Conservation (phyloP, 2,888 invertebrate species). For the Lycaena phlaeas region DNA sequence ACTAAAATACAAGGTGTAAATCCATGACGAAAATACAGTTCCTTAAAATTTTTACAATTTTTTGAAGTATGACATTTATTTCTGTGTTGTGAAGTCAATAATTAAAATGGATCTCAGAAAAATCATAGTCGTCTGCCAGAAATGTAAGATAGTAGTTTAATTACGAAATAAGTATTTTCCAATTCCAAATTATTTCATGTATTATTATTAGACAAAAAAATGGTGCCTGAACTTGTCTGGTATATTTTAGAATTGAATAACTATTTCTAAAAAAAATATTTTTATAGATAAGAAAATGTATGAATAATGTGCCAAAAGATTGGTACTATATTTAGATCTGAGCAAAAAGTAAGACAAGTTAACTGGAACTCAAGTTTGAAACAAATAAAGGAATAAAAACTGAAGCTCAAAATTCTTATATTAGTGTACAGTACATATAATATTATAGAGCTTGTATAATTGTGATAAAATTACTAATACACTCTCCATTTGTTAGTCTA, state of each 20-base stretch:
- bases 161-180: background rate
- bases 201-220: background rate
- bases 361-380: no score
- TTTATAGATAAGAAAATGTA: no score
- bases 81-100: background rate
- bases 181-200: background rate
- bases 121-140: conserved; percentile 1
- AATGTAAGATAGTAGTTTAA: conserved; percentile 3
- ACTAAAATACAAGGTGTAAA: conserved; percentile 47
- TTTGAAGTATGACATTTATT: no score
- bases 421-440: no score
- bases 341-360: background rate
- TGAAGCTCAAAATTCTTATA: no score
- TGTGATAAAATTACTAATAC: no score
- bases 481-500: no score
- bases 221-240: no score
- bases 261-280: no score
- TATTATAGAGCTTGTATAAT: no score
- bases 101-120: conserved; percentile 3
- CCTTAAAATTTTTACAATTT: conserved; percentile 6
- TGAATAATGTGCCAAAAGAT: background rate
- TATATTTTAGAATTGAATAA: no score
- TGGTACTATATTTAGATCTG: background rate
- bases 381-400: background rate
- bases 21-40: background rate